Evolutionary conservation across 2,888 invertebrate genomes (phyloP).

Genomic region (Melanchra persicariae): DNA sequence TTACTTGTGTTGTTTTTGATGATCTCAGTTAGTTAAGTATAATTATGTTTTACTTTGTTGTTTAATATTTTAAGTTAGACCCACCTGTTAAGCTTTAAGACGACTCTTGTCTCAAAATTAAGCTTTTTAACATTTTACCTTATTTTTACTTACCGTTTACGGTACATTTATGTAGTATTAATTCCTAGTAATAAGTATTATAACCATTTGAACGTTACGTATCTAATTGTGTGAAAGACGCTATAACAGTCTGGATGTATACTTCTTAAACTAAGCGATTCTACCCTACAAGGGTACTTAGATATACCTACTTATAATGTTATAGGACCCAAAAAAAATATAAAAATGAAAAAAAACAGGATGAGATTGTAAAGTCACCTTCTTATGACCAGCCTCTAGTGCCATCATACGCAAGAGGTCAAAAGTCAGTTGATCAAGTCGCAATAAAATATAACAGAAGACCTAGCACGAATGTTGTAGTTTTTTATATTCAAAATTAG

Average conservation of each 20-base stretch:
- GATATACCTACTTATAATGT: not conserved
- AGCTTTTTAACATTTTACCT: conserved; percentile 4
- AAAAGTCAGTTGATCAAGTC: not conserved
- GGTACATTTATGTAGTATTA: conserved; percentile 4
- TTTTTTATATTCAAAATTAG: too few relatives aligned
- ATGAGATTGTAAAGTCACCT: not conserved
- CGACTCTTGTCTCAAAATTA: conserved; percentile 21
- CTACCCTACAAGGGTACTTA: conserved; percentile 4
- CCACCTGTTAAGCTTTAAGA: not conserved
- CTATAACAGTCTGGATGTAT: conserved; percentile 2
- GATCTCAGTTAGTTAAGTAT: conserved; percentile 9
- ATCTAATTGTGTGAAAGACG: not conserved
- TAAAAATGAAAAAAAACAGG: not conserved
- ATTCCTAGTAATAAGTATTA: not conserved
- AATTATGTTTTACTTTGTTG: not conserved
- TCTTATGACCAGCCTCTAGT: not conserved
- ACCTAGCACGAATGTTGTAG: too few relatives aligned
- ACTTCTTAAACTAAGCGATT: conserved; percentile 15
- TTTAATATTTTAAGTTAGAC: not conserved
- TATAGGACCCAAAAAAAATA: not conserved
- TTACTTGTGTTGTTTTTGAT: not conserved
- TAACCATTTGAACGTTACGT: not conserved
- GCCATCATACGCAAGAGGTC: not conserved
- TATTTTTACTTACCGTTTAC: conserved; percentile 22
- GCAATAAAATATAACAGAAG: not conserved